These are phyloP conservation scores for Merluccius polli DNA, from an alignment of 2,797 vertebrate species.

Conservation along the genomic window DNA sequence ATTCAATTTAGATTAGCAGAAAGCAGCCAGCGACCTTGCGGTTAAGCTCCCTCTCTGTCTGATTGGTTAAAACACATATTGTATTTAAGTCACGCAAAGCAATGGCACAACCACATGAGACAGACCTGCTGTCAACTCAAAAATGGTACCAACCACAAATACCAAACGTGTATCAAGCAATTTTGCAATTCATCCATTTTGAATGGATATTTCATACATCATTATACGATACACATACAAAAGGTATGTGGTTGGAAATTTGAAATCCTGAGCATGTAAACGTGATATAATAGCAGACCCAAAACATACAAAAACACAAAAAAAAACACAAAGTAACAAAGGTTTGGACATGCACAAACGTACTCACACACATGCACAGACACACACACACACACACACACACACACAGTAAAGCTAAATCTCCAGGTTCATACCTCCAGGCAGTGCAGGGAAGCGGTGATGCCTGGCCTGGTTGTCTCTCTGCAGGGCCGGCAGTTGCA, in stretches of 20 bases:
- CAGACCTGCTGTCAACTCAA: too few relatives aligned
- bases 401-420: slow-evolving; percentile 4
- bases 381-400: slow-evolving; percentile 31
- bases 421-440: slow-evolving; percentile 46
- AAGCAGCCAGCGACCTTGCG: slow-evolving; percentile 1
- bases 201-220: not conserved
- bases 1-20: slow-evolving; percentile 33
- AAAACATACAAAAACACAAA: not conserved
- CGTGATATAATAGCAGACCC: too few relatives aligned
- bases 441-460: slow-evolving; percentile 29
- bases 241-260: too few relatives aligned
- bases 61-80: slow-evolving; percentile 39
- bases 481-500: slow-evolving; percentile 43
- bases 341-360: slow-evolving; percentile 16
- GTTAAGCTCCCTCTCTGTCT: slow-evolving; percentile 47
- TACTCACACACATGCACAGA: slow-evolving; percentile 24
- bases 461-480: slow-evolving; percentile 45
- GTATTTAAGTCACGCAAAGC: not conserved
- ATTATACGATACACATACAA: not conserved
- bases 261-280: too few relatives aligned
- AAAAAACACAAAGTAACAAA: not conserved
- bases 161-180: too few relatives aligned
- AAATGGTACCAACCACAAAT: too few relatives aligned
- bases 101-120: too few relatives aligned
- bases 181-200: not conserved